Evolutionary conservation across 2,797 vertebrate species (phyloP), one percentile per base, ranked within the genome.

Genomic region (Petrocephalus schoutedeni): DNA sequence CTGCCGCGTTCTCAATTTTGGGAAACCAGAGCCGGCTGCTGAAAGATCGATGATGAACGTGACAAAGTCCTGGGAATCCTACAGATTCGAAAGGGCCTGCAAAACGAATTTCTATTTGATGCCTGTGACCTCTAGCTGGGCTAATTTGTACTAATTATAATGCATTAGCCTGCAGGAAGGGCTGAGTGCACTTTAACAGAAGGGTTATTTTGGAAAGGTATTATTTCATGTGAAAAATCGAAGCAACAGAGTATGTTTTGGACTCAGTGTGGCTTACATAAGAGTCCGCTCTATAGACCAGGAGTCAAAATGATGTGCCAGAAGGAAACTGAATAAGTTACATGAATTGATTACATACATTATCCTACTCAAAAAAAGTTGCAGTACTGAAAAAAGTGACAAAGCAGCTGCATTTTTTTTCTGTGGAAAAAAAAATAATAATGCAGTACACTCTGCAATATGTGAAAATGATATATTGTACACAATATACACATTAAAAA

Each of bases 31-130:
- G 87, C 71, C 16, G 19, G 51, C 54, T 87, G n/a, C 36, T 49
- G 71, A 87, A 87, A 82, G 87, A 58, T 56, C 56, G 32, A 87
- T 82, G 36, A 83, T 84, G 77, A 88, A 88, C 32, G 21, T 88
- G 87, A 80, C 77, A 61, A 83, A 88, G 74, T 58, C 10, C 53
- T 56, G 71, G 67, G 67, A 77, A 32, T 87, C 86, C 28, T 87
- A 28, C 3, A 21, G 4, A 83, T 83, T 88, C 45, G 1, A 21
- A 21, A 67, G 49, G 77, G 77, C 57, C 87, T 64, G 77, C 51
- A 64, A 58, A 84, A 83, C 83, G n/a, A 88, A 83, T 61, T 59
- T 61, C 54, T 6, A 2, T 61, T n/a, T 83, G 54, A 82, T 58
- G 41, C 32, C 54, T 51, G 54, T 80, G 19, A 87, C 32, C 67